These are phyloP conservation scores for Xenopus tropicalis DNA, from an alignment of 2,113 vertebrate species.

Conservation along the genomic window UCB_Xtro_10.0 CM004450.2:82202501-82203000, in stretches of 20 bases:
- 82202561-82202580: too few relatives aligned
- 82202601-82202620: too few relatives aligned
- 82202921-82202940: neutral
- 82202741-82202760: slow-evolving; percentile 87
- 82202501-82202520: too few relatives aligned
- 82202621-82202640: too few relatives aligned
- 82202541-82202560: too few relatives aligned
- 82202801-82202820: slow-evolving; percentile 25
- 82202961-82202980: slow-evolving; percentile 18
- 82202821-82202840: neutral
- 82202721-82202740: slow-evolving; percentile 84
- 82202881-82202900: neutral
- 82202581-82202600: too few relatives aligned
- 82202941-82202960: neutral
- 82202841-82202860: neutral
- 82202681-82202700: slow-evolving; percentile 94
- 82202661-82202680: slow-evolving; percentile 85
- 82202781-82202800: slow-evolving; percentile 53
- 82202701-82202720: slow-evolving; percentile 91
- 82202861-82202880: neutral
- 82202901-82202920: neutral
- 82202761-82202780: slow-evolving; percentile 76
- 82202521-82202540: too few relatives aligned
- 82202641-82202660: slow-evolving; percentile 65
- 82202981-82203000: slow-evolving; percentile 23